phyloP scores from a whole-genome alignment of 2,797 vertebrate genomes.

The Galago senegalensis region DNA sequence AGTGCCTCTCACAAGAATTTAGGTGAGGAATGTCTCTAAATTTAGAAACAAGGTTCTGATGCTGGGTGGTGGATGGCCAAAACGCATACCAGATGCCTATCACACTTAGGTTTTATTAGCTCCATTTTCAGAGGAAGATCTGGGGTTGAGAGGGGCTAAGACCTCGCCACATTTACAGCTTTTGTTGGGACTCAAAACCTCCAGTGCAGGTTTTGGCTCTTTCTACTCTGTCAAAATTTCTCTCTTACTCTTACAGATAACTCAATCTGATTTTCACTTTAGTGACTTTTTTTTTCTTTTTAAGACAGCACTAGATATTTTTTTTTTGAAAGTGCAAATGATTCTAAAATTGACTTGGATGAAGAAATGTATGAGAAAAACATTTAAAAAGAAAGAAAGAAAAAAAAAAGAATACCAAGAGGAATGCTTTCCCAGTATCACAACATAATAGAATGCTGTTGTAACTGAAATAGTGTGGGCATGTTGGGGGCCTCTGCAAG shows the following conservation, averaged over 20 bases:
- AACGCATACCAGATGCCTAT: not conserved
- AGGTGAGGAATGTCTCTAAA: not conserved
- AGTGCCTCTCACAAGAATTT: not conserved
- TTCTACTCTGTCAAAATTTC: conserved; percentile 71
- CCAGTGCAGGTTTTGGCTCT: conserved; percentile 68
- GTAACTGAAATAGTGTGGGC: not conserved
- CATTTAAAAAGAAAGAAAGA: conserved; percentile 31
- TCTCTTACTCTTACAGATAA: conserved; percentile 68
- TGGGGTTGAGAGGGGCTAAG: conserved; percentile 35
- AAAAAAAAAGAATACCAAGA: conserved; percentile 29
- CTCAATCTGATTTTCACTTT: conserved; percentile 73
- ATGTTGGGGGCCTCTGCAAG: not conserved
- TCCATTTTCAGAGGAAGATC: conserved; percentile 36
- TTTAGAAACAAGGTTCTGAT: not conserved
- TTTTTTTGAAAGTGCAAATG: conserved; percentile 75
- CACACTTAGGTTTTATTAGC: not conserved
- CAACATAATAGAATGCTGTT: conserved; percentile 7
- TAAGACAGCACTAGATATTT: conserved; percentile 60
- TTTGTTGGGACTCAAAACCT: conserved; percentile 59
- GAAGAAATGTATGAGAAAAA: conserved; percentile 72
- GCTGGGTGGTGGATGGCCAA: not conserved
- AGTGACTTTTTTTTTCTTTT: conserved; percentile 68
- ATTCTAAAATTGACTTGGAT: conserved; percentile 77
- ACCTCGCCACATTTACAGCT: conserved; percentile 38
- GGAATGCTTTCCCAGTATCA: conserved; percentile 48